Evolutionary conservation across 2,888 invertebrate genomes (phyloP).

Genomic region (Blera fallax): DNA sequence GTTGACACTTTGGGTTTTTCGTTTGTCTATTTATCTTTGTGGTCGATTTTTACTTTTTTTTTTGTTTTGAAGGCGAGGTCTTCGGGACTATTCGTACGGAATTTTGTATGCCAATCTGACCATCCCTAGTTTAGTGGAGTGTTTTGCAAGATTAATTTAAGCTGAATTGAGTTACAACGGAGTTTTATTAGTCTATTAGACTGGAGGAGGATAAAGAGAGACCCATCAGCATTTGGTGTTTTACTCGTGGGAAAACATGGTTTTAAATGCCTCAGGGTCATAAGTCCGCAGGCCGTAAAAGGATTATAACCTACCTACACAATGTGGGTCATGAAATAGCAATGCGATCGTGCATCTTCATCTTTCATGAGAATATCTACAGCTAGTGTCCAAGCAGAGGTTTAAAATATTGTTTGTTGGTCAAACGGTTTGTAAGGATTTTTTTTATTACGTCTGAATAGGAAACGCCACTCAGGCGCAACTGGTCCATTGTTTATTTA

Average conservation of each 20-base stretch:
- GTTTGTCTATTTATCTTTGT: constrained; percentile 10
- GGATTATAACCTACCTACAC: no score
- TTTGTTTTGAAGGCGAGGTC: constrained; percentile 60
- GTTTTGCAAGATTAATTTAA: constrained; percentile 34
- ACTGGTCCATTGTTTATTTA: no score
- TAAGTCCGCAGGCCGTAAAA: no score
- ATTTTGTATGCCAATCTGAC: constrained; percentile 65
- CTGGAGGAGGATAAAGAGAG: neutral
- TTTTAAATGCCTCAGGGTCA: no score
- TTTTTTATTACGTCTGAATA: no score
- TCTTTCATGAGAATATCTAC: no score
- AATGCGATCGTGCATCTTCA: no score
- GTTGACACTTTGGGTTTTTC: constrained; percentile 64
- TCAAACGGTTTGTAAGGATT: no score
- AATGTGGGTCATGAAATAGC: no score
- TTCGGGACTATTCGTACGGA: neutral
- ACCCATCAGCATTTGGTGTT: neutral
- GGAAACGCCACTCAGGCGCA: no score
- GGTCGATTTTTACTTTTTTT: constrained; percentile 39
- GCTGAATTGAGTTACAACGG: neutral
- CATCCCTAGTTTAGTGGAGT: constrained; percentile 57
- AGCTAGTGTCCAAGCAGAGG: no score
- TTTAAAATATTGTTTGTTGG: no score
- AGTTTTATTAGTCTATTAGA: neutral
- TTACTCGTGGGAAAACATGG: neutral